These are phyloP conservation scores for Epinephelus cyanopodus DNA, from an alignment of 2,113 vertebrate genomes.

Conservation along the genomic window DNA sequence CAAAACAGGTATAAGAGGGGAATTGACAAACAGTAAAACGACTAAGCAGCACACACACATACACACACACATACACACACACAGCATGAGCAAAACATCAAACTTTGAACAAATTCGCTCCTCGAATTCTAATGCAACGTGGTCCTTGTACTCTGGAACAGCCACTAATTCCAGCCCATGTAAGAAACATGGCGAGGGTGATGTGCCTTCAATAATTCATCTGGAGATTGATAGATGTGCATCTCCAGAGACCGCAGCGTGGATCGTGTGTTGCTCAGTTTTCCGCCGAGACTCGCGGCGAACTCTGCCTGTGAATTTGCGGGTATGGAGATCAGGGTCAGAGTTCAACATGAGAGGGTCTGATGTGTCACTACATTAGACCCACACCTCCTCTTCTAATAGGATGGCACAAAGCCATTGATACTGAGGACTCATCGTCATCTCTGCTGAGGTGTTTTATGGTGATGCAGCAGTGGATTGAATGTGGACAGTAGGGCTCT, in stretches of 20 bases:
- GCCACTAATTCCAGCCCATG: conserved; percentile 60
- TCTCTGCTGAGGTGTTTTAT: conserved; percentile 37
- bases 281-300: conserved; percentile 52
- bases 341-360: conserved; percentile 67
- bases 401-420: conserved; percentile 37
- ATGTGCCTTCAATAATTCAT: conserved; percentile 70
- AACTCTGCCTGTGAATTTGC: conserved; percentile 69
- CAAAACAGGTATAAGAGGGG: conserved; percentile 10
- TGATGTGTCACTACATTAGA: not conserved
- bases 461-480: conserved; percentile 17
- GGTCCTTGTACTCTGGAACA: conserved; percentile 33
- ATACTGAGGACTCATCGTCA: conserved; percentile 9
- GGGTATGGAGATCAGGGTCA: conserved; percentile 70
- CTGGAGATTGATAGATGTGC: conserved; percentile 70
- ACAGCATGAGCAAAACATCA: conserved; percentile 12
- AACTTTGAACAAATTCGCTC: conserved; percentile 28
- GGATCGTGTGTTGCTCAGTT: conserved; percentile 49
- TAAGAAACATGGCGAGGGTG: conserved; percentile 55
- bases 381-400: conserved; percentile 42
- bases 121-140: conserved; percentile 35
- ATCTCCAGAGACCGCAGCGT: conserved; percentile 61
- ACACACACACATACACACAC: conserved; percentile 8
- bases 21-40: conserved; percentile 30
- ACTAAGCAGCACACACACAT: not conserved
- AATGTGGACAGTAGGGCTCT: not conserved